Conservation (phyloP, 1,140 invertebrate genomes). For the Neelides sp. region DNA sequence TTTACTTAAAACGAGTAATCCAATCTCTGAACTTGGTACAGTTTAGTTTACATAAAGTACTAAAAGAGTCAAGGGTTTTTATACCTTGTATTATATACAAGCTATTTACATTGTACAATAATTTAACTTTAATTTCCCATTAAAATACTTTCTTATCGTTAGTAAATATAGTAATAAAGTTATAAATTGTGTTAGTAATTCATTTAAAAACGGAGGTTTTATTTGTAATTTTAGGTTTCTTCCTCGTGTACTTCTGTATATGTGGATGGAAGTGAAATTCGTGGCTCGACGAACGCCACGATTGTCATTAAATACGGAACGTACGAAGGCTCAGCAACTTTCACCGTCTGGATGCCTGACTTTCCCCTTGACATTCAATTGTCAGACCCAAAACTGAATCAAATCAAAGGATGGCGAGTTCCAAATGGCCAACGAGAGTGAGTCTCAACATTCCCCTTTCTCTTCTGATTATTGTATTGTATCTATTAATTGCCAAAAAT, state of each 20-base stretch:
- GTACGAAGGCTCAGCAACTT: constrained; percentile 69
- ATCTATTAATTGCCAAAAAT: too few relatives aligned
- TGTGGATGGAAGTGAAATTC: constrained; percentile 87
- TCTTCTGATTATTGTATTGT: not conserved
- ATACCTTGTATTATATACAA: too few relatives aligned
- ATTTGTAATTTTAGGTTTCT: constrained; percentile 65
- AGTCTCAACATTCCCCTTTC: constrained; percentile 7
- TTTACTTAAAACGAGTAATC: too few relatives aligned
- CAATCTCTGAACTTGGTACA: too few relatives aligned
- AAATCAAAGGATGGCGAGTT: constrained; percentile 76
- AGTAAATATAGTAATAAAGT: too few relatives aligned
- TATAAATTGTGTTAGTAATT: too few relatives aligned
- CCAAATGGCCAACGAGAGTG: constrained; percentile 55
- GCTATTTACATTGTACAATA: too few relatives aligned
- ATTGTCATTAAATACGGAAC: constrained; percentile 87
- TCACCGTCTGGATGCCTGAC: constrained; percentile 95
- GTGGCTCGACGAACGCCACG: constrained; percentile 85
- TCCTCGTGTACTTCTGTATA: constrained; percentile 92
- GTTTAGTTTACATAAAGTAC: too few relatives aligned
- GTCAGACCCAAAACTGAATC: constrained; percentile 73
- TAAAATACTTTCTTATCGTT: too few relatives aligned
- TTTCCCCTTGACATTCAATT: constrained; percentile 80
- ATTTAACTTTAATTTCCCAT: too few relatives aligned
- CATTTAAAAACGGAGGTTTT: too few relatives aligned
- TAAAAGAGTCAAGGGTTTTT: too few relatives aligned